phyloP scores from a whole-genome alignment of 2,113 vertebrate genomes.

The Dicrurus megarhynchus region DNA sequence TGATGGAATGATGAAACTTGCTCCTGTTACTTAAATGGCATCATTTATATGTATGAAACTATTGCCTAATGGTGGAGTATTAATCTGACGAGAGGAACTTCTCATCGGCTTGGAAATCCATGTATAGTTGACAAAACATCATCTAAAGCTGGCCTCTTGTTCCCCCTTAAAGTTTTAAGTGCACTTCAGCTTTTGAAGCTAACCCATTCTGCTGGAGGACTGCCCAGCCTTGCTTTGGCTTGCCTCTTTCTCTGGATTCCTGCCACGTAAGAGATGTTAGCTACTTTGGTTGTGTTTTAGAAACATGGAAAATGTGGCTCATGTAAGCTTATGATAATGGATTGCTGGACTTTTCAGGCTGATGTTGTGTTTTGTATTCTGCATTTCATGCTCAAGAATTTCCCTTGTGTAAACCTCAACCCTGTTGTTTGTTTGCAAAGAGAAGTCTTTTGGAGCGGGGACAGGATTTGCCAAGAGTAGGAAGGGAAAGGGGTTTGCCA shows the following conservation, averaged over 20 bases:
- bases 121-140: not conserved
- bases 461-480: not conserved
- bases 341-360: constrained; percentile 19
- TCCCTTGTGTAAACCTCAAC: not conserved
- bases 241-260: constrained; percentile 38
- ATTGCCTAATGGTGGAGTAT: not conserved
- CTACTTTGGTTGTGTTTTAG: constrained; percentile 40
- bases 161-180: constrained; percentile 71
- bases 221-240: constrained; percentile 64
- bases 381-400: not conserved
- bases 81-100: not conserved
- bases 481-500: not conserved
- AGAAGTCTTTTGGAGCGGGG: not conserved
- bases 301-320: constrained; percentile 70
- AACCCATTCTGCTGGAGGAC: constrained; percentile 60
- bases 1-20: not conserved
- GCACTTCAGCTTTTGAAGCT: constrained; percentile 24
- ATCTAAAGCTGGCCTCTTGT: not conserved
- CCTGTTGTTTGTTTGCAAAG: not conserved
- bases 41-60: not conserved
- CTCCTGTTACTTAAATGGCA: not conserved
- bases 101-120: not conserved
- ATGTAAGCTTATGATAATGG: constrained; percentile 16
- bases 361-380: not conserved
- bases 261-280: constrained; percentile 43